Evolutionary conservation across 2,797 vertebrate species (phyloP).

Genomic region (Siniperca scherzeri): DNA sequence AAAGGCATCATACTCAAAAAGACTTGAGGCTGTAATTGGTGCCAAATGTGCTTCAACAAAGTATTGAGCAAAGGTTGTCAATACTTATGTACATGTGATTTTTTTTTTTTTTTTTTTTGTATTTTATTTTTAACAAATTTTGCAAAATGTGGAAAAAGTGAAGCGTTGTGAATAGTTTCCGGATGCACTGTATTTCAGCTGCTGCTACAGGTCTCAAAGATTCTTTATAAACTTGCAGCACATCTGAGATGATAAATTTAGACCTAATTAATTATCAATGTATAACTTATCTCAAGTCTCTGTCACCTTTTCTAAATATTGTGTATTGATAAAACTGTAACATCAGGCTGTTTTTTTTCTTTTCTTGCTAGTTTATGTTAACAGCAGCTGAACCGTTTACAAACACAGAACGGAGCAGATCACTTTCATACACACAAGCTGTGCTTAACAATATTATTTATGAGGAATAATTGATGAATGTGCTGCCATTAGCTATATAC

Average conservation of each 20-base stretch:
- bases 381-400: conserved; percentile 8
- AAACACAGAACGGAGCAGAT: conserved; percentile 9
- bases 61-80: too few species aligned
- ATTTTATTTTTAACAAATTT: too few species aligned
- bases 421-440: conserved; percentile 26
- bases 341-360: conserved; percentile 5
- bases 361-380: conserved; percentile 11
- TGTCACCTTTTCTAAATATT: neutral
- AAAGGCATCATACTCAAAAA: too few species aligned
- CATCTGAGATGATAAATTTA: neutral
- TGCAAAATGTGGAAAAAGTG: too few species aligned
- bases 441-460: conserved; percentile 42
- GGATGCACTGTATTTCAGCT: neutral
- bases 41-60: too few species aligned
- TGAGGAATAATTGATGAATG: conserved; percentile 53
- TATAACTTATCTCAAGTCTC: neutral
- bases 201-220: too few species aligned
- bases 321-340: conserved; percentile 18
- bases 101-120: too few species aligned
- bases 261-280: conserved; percentile 3
- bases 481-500: conserved; percentile 42
- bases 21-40: too few species aligned
- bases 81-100: too few species aligned
- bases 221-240: neutral
- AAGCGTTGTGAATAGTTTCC: too few species aligned